Evolutionary conservation across 1,140 invertebrate species (phyloP).

Genomic region (Dinoponera quadriceps): DNA sequence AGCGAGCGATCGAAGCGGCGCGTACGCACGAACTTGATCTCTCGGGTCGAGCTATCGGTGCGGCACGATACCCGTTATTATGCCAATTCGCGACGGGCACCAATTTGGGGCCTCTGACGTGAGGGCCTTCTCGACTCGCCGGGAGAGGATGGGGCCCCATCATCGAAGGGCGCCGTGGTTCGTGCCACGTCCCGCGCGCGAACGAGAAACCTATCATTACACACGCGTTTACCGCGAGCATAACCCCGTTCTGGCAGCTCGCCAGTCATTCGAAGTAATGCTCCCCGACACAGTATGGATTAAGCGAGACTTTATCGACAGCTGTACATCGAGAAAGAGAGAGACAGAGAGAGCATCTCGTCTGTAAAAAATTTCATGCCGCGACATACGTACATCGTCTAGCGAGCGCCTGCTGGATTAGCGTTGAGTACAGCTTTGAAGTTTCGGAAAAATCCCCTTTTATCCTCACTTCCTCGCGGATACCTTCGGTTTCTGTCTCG

Average conservation of each 20-base stretch:
- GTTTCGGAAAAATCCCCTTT: too few species aligned
- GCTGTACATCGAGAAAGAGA: constrained; percentile 32
- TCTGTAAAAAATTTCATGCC: too few species aligned
- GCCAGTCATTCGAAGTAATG: constrained; percentile 77
- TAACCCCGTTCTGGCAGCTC: constrained; percentile 73
- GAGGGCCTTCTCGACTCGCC: constrained; percentile 16
- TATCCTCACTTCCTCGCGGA: too few species aligned
- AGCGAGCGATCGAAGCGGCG: constrained; percentile 29
- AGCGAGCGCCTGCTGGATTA: too few species aligned
- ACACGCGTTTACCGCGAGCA: constrained; percentile 70
- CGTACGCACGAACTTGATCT: constrained; percentile 44
- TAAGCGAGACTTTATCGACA: constrained; percentile 69
- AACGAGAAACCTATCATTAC: constrained; percentile 79
- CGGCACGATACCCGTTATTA: constrained; percentile 77
- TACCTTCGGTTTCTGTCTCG: too few species aligned
- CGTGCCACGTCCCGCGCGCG: constrained; percentile 65
- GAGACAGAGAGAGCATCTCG: neutral
- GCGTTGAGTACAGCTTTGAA: too few species aligned
- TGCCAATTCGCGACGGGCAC: constrained; percentile 68
- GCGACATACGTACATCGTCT: too few species aligned
- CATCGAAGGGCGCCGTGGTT: constrained; percentile 71
- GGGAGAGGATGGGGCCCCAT: constrained; percentile 65
- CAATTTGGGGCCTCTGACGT: constrained; percentile 69
- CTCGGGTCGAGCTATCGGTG: constrained; percentile 57
- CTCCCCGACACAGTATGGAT: constrained; percentile 61